These are phyloP conservation scores for Chaetophractus vellerosus DNA, from an alignment of 2,797 vertebrate genomes.

Conservation along the genomic window DNA sequence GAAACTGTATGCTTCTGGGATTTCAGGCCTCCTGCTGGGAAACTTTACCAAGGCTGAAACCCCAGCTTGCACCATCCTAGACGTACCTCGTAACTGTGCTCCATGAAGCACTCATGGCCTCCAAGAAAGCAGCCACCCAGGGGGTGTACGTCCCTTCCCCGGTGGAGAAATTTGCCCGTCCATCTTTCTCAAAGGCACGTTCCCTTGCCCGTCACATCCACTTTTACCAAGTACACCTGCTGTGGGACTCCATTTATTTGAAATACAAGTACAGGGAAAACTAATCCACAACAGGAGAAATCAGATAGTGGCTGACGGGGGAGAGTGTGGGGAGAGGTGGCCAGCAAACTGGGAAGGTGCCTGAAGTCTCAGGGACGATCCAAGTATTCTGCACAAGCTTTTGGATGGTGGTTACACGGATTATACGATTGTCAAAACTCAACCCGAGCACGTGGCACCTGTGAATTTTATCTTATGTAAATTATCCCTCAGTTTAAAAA, in stretches of 20 bases:
- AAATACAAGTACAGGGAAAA: neutral
- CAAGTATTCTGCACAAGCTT: slow-evolving; percentile 3
- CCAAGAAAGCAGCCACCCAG: neutral
- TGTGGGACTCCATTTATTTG: neutral
- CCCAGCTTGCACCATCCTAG: neutral
- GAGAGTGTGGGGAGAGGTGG: neutral
- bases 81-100: neutral
- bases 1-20: neutral
- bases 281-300: neutral
- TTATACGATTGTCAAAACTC: neutral
- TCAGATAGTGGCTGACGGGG: neutral
- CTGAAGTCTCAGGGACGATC: neutral
- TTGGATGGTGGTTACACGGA: neutral
- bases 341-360: neutral
- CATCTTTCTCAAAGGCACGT: neutral
- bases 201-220: neutral
- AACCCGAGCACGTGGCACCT: neutral
- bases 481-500: neutral
- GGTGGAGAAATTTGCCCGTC: neutral
- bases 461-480: neutral
- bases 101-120: neutral
- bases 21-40: neutral
- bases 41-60: neutral
- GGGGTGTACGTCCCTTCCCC: neutral
- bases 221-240: too few relatives aligned